These are phyloP conservation scores for Amphiprion percula DNA, from an alignment of 2,113 vertebrate genomes.

Conservation along the genomic window DNA sequence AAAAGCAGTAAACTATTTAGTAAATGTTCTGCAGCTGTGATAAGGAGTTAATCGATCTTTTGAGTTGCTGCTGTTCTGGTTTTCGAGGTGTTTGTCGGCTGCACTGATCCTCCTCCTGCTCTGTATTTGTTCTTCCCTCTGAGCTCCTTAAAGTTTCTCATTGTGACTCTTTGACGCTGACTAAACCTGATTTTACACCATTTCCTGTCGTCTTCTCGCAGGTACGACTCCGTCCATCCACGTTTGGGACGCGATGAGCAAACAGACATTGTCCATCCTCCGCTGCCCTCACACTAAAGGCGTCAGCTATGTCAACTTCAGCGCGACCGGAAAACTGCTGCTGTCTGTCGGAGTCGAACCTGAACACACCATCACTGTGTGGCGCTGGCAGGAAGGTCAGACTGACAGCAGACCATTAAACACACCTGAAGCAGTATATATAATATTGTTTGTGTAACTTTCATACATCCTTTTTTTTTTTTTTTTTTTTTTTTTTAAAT, in stretches of 20 bases:
- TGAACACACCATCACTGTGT: conserved; percentile 95
- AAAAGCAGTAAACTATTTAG: too few species aligned
- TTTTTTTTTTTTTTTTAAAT: too few species aligned
- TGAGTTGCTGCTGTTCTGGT: conserved; percentile 13
- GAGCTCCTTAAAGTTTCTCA: not conserved
- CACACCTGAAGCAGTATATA: too few species aligned
- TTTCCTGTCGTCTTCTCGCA: conserved; percentile 41
- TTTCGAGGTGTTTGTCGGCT: conserved; percentile 57
- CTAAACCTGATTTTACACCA: too few species aligned
- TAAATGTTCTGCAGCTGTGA: too few species aligned
- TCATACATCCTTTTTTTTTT: too few species aligned
- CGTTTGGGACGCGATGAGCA: conserved; percentile 96
- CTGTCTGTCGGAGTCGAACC: conserved; percentile 95
- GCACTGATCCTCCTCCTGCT: conserved; percentile 43
- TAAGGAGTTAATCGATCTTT: too few species aligned
- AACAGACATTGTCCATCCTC: conserved; percentile 96
- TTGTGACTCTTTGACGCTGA: not conserved
- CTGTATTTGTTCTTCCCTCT: not conserved
- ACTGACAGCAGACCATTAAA: too few species aligned
- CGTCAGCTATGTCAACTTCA: conserved; percentile 95
- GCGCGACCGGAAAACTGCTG: conserved; percentile 96
- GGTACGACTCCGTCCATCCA: conserved; percentile 95
- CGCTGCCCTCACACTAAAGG: conserved; percentile 95
- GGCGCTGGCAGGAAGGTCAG: conserved; percentile 98
- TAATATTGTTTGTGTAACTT: too few species aligned